Conservation (phyloP, 2,113 vertebrate species). For the Elgaria multicarinata region DNA sequence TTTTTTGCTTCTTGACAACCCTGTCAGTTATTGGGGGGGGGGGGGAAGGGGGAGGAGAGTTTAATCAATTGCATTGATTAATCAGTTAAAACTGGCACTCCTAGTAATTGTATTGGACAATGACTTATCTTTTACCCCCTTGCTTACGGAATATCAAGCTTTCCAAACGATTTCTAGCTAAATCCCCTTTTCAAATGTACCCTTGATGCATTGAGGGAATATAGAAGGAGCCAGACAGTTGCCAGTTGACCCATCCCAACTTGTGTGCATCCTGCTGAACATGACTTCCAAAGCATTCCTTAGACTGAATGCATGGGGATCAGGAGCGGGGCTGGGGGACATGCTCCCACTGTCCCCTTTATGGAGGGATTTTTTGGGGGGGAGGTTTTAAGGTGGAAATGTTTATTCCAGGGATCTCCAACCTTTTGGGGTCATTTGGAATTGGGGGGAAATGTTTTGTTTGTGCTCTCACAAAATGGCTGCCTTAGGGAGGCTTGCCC, state of each 20-base stretch:
- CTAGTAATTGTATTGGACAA: background rate
- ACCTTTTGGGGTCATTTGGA: too few relatives aligned
- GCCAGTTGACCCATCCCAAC: background rate
- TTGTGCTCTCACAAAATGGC: too few relatives aligned
- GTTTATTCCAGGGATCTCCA: too few relatives aligned
- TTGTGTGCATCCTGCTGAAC: background rate
- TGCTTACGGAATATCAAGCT: background rate
- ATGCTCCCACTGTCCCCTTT: background rate
- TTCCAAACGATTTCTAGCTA: background rate
- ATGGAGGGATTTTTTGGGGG: background rate
- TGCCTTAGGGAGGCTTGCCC: too few relatives aligned
- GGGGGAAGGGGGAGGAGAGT: background rate
- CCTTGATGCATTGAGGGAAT: background rate
- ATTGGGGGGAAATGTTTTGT: too few relatives aligned
- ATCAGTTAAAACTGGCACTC: conserved; percentile 25
- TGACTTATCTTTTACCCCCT: background rate
- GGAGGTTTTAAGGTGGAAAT: background rate
- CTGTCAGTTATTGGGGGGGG: too few relatives aligned
- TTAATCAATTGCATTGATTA: conserved; percentile 33
- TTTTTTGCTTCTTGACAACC: background rate
- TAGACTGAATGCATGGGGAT: background rate
- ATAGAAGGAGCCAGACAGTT: background rate
- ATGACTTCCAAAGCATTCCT: background rate
- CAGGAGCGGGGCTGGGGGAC: too few relatives aligned
- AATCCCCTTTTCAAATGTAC: background rate